Base-by-base conservation (phyloP, 2,888 invertebrate genomes). In the Nasonia oneida region DNA sequence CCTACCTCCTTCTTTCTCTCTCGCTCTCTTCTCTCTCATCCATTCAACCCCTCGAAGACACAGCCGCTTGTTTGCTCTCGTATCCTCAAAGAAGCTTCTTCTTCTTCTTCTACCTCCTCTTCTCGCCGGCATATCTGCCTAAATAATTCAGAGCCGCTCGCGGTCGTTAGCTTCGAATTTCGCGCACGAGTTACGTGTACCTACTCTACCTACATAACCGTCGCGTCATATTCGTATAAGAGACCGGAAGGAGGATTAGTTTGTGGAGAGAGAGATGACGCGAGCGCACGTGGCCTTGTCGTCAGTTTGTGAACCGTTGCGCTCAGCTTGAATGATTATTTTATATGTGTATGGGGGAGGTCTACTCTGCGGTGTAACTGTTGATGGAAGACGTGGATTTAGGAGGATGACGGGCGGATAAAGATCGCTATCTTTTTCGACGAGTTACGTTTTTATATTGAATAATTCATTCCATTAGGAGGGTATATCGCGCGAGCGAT, bases 91-190 rank as follows among this genome's bases (percentile, higher is more conserved):
- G 81, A 57, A 74, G 74, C 61, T 57, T 29, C 67, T 29, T 23
- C 37, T 50, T 74, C 57, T 23, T 70, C 29, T 37, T 50, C 15
- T 50, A 29, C 29, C 29, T 76, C 29, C 23, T 70, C 53, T 73
- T 53, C 18, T 53, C 15, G 4, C 53, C 14, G 53, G 4, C 71
- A 6, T 67, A 67, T 14, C 18, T 81, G 18, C 61, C 81, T 81
- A 76, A 85, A 85, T 85, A 73, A 85, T 85, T 85, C 81, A 77
- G 23, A 8, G 47, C 10, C 37, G 12, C 39, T 29, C 39, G 73
- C 61, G 64, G n/a, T 39, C 37, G 61, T 61, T 61, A 61, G 57
- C 57, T 61, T 61, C 57, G 23, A 61, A 61, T 61, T 61, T 61
- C 18, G 53, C 53, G 57, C 4, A 0, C 23, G n/a, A 61, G 57